Evolutionary conservation across 1,140 invertebrate species (phyloP).

Genomic region (Zaprionus ghesquierei): DNA sequence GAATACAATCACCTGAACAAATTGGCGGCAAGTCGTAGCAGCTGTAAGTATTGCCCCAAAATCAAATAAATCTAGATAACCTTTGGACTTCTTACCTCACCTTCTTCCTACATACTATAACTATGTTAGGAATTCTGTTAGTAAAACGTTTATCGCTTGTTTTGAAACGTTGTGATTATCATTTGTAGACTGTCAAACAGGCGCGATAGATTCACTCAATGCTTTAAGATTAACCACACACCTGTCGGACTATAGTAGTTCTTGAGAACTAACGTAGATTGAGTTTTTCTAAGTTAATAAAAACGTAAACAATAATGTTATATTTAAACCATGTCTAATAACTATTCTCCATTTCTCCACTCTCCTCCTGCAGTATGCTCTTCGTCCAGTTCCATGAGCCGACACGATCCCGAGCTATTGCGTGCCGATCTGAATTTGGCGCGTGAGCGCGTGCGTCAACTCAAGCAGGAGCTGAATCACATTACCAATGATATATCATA

Average conservation of each 20-base stretch:
- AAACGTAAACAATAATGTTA: not conserved
- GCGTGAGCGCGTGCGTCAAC: conserved; percentile 92
- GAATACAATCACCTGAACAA: conserved; percentile 97
- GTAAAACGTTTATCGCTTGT: too few species aligned
- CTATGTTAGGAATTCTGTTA: too few species aligned
- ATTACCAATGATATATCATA: conserved; percentile 95
- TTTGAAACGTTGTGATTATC: not conserved
- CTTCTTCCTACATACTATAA: too few species aligned
- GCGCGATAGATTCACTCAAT: conserved; percentile 16
- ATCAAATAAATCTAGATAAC: too few species aligned
- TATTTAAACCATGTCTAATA: not conserved
- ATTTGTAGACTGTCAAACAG: conserved; percentile 11
- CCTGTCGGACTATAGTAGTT: not conserved
- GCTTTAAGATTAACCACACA: not conserved
- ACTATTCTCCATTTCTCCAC: not conserved
- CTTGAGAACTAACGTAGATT: not conserved
- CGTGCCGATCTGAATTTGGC: conserved; percentile 96
- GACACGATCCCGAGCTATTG: conserved; percentile 96
- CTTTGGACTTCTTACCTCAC: too few species aligned
- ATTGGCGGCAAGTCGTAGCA: conserved; percentile 91
- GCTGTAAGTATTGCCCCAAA: conserved; percentile 86
- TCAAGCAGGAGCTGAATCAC: conserved; percentile 95
- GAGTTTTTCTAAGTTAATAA: not conserved
- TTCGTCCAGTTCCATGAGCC: conserved; percentile 93
- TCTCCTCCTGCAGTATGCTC: conserved; percentile 90